phyloP scores from a whole-genome alignment of 2,113 vertebrate genomes.

The Chaetorhynchus papuensis region DNA sequence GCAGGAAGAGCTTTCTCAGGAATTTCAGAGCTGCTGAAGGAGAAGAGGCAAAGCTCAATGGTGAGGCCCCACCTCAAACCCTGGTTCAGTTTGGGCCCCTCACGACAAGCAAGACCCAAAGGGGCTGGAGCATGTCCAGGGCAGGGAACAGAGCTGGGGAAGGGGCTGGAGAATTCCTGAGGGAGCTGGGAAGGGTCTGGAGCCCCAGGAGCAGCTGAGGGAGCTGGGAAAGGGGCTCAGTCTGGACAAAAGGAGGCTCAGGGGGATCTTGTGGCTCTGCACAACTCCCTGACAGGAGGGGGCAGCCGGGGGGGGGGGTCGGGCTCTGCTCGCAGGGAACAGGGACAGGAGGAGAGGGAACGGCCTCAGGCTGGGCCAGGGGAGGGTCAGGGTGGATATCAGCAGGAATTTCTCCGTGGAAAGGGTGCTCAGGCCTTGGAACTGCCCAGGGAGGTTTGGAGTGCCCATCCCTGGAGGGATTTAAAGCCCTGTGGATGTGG shows the following conservation, averaged over 20 bases:
- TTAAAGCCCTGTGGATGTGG: not conserved
- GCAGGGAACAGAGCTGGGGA: not conserved
- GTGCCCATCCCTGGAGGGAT: not conserved
- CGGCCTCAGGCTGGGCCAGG: not conserved
- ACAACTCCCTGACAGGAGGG: not conserved
- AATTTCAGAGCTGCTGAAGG: not conserved
- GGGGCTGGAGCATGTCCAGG: fast-evolving
- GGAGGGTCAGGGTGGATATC: fast-evolving
- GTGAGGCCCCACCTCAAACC: not conserved
- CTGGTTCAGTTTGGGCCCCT: not conserved
- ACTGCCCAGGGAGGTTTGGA: not conserved
- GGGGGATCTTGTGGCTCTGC: not conserved
- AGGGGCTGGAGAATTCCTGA: not conserved
- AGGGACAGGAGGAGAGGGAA: not conserved
- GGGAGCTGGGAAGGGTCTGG: not conserved
- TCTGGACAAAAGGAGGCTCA: not conserved
- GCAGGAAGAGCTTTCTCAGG: not conserved
- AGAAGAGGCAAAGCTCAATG: not conserved
- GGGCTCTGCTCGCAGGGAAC: not conserved
- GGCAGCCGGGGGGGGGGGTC: not conserved
- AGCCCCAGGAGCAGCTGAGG: not conserved
- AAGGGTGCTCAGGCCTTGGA: fast-evolving
- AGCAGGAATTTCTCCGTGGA: not conserved
- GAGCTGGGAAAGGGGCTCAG: not conserved
- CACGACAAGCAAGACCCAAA: fast-evolving